Evolutionary conservation across 1,140 invertebrate genomes (phyloP).

Genomic region (Tetramorium parvispinum): DNA sequence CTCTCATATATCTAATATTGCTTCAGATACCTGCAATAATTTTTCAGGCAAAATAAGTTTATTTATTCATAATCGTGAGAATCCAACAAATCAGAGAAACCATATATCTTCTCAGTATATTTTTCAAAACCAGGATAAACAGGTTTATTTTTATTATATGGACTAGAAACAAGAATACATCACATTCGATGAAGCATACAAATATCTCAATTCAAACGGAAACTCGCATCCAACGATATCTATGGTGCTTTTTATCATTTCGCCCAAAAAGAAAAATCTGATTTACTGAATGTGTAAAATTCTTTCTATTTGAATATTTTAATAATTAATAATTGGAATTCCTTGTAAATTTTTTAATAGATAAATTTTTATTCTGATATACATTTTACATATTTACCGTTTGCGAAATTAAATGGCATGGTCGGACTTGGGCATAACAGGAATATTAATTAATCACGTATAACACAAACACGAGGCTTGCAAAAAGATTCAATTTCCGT

Average conservation of each 20-base stretch:
- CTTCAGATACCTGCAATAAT: no score
- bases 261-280: neutral
- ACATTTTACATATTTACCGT: neutral
- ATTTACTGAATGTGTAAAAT: neutral
- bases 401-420: neutral
- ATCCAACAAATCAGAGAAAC: neutral
- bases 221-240: neutral
- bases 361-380: neutral
- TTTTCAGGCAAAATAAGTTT: no score
- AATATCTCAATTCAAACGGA: neutral
- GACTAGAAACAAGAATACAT: neutral
- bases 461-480: no score
- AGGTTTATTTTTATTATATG: neutral
- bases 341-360: neutral
- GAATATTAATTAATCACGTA: conserved; percentile 6
- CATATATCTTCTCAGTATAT: neutral
- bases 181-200: neutral
- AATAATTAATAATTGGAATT: neutral
- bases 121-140: neutral
- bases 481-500: conserved; percentile 14
- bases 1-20: no score
- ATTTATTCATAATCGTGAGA: neutral
- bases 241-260: neutral
- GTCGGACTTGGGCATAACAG: neutral
- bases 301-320: neutral